These are phyloP conservation scores for Orius insidiosus DNA, from an alignment of 1,140 invertebrate species.

Conservation along the genomic window DNA sequence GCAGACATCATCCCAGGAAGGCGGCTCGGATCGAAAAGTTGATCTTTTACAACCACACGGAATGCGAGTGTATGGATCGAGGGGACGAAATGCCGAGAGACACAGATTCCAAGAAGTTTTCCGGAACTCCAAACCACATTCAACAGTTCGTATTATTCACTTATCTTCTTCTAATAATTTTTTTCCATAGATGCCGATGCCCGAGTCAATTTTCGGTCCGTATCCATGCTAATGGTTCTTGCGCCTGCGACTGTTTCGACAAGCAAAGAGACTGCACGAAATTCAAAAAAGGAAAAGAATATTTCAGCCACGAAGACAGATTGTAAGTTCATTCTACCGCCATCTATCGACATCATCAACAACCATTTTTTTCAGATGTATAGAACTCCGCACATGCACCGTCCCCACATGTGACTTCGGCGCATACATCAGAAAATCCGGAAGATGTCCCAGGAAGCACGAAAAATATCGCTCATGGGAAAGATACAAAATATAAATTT, in stretches of 20 bases:
- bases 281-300: constrained; percentile 46
- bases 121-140: neutral
- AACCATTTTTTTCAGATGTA: constrained; percentile 37
- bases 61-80: constrained; percentile 40
- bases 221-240: constrained; percentile 35
- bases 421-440: constrained; percentile 37
- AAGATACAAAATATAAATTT: too few relatives aligned
- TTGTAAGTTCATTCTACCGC: constrained; percentile 25
- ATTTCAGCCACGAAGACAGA: constrained; percentile 47
- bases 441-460: constrained; percentile 42
- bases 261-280: constrained; percentile 45
- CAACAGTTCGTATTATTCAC: neutral
- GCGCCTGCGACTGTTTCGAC: constrained; percentile 49
- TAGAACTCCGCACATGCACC: constrained; percentile 42
- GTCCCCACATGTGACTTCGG: constrained; percentile 50
- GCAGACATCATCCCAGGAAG: constrained; percentile 1
- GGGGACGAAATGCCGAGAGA: constrained; percentile 22
- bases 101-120: constrained; percentile 3
- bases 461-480: constrained; percentile 16
- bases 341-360: too few relatives aligned
- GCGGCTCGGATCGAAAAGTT: constrained; percentile 35
- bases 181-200: constrained; percentile 48
- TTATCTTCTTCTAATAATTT: neutral
- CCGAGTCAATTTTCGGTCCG: constrained; percentile 45
- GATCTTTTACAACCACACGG: constrained; percentile 56